Base-by-base conservation (phyloP, 2,797 vertebrate genomes). In the Dryobates pubescens region DNA sequence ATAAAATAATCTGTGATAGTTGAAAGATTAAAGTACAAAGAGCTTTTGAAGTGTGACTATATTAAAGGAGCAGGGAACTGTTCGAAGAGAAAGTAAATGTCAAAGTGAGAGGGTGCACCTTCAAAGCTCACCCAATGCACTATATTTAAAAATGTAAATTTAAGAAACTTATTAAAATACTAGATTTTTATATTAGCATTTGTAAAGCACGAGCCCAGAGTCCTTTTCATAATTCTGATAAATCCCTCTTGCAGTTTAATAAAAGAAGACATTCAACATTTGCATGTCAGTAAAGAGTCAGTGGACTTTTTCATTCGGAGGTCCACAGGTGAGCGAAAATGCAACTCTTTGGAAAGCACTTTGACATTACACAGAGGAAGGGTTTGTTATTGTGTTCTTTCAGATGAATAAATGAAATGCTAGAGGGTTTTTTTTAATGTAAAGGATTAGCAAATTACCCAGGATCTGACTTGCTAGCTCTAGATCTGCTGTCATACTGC, bases 141-240 rank as follows among this genome's bases (percentile, higher is more conserved):
- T 43, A 18, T 13, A 95, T 36, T 92, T 86, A 82, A 95, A 95
- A 85, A 94, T 69, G 73, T 43, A 89, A 91, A 94, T 90, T 74
- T 61, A 63, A 86, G 84, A 51, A 88, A 89, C 69, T 75, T 84
- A 88, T 89, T 93, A 83, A 84, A 95, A 93, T 51, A 77, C 59
- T 77, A 88, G 49, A 82, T 86, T 93, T 93, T 88, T 80, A 29
- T 49, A 90, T 93, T 92, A 89, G 75, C 73, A 90, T 92, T 94
- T 95, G 82, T 64, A 89, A 96, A 93, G 82, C 61, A 75, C 29
- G 51, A 72, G 34, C 82, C 84, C 62, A 45, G 57, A 72, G 71
- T 75, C 20, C 72, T 87, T 94, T 81, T 73, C 51, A 51, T 71
- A 86, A 86, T 79, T 94, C 82, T 43, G 27, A 29, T 67, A 96